A percentile compares a stretch with the other conserved stretches of the same genome.
These are phyloP conservation scores for Bergia sp. DNA, from an alignment of 92 coral and sea anemone genomes.

Conservation along the genomic window DNA sequence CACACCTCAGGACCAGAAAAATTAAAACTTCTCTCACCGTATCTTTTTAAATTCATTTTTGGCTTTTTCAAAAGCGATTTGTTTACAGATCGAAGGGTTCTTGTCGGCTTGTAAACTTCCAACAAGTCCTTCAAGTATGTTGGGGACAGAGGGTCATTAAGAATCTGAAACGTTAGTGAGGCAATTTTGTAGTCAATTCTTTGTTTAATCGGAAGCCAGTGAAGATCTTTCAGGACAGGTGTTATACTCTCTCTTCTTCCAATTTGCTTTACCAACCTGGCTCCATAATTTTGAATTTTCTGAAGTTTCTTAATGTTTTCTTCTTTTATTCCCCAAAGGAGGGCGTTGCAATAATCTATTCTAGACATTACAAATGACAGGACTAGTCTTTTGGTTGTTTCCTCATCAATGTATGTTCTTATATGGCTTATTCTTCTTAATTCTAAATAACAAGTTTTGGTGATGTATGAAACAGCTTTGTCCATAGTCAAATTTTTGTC, in stretches of 20 bases:
- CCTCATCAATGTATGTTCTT: background rate
- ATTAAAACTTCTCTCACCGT: background rate
- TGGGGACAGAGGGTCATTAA: background rate
- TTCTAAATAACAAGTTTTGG: background rate
- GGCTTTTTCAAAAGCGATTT: background rate
- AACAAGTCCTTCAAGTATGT: background rate
- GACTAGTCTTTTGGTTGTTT: constrained; percentile 1
- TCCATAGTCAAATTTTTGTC: background rate
- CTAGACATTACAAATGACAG: constrained; percentile 13
- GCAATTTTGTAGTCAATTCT: constrained; percentile 13
- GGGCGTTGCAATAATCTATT: constrained; percentile 10
- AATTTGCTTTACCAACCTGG: background rate
- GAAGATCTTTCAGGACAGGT: background rate
- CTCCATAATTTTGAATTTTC: constrained; percentile 1
- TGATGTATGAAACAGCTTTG: background rate
- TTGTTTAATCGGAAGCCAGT: background rate
- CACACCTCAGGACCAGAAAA: background rate
- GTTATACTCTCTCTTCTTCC: background rate
- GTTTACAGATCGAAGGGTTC: background rate
- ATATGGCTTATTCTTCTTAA: background rate
- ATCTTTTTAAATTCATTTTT: background rate
- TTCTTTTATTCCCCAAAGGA: background rate
- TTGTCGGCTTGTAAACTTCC: background rate
- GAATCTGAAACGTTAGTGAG: background rate
- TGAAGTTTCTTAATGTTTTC: constrained; percentile 4